phyloP scores from a whole-genome alignment of 2,888 invertebrate species.

The Campoplex nolae region DNA sequence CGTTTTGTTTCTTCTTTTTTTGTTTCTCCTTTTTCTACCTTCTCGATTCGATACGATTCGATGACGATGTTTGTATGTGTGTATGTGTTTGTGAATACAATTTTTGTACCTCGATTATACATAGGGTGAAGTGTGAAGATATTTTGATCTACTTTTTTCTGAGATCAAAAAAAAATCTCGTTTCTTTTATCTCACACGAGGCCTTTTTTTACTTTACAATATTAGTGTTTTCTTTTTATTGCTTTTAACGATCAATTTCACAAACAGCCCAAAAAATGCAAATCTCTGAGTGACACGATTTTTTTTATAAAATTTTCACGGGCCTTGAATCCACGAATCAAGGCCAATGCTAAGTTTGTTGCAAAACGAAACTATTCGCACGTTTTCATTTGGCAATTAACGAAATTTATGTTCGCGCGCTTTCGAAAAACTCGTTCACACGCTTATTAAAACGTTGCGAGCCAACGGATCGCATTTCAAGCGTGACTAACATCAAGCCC shows the following conservation, averaged over 20 bases:
- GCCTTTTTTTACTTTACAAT: constrained; percentile 49
- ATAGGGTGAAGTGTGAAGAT: constrained; percentile 21
- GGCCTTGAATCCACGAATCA: neutral
- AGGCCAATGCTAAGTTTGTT: neutral
- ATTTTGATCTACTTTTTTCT: constrained; percentile 1
- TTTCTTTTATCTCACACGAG: constrained; percentile 47
- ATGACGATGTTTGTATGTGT: constrained; percentile 53
- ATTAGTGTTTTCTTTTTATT: constrained; percentile 1
- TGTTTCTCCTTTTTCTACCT: constrained; percentile 5
- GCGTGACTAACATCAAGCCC: neutral
- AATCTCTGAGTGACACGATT: neutral
- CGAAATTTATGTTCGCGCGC: neutral
- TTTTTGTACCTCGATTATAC: constrained; percentile 54
- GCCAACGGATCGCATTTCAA: neutral
- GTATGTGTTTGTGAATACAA: constrained; percentile 49
- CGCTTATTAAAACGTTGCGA: neutral
- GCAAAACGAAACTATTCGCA: neutral
- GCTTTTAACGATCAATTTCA: constrained; percentile 8
- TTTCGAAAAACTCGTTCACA: neutral
- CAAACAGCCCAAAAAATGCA: constrained; percentile 11
- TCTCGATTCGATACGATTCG: constrained; percentile 65
- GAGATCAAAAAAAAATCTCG: constrained; percentile 23
- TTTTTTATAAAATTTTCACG: neutral
- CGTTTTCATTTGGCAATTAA: constrained; percentile 3
- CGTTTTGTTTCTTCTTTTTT: constrained; percentile 16